A percentile compares a stretch with the other conserved stretches of the same genome.
phyloP scores from a whole-genome alignment of 2,888 invertebrate species.

The Piscicola geometra region DNA sequence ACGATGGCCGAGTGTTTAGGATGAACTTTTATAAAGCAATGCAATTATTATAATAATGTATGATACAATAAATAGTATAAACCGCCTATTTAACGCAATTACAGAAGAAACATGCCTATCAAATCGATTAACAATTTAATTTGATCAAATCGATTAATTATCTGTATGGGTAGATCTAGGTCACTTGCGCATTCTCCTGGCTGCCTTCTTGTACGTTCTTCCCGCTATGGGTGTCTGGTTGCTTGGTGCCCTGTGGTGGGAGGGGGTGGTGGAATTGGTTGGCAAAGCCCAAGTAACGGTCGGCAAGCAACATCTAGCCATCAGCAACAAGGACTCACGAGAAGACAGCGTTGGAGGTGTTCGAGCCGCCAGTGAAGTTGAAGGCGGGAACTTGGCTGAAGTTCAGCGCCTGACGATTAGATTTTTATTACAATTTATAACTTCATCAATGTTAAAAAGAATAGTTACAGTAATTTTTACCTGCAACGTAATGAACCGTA shows the following conservation, averaged over 20 bases:
- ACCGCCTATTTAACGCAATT: background rate
- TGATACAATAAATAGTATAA: background rate
- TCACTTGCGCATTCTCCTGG: slow-evolving; percentile 15
- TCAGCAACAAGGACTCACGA: background rate
- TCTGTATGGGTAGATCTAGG: too few species aligned
- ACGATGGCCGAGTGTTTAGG: too few species aligned
- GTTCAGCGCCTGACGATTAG: too few species aligned
- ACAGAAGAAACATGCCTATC: background rate
- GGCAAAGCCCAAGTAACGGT: too few species aligned
- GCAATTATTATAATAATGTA: background rate
- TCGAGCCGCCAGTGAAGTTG: background rate
- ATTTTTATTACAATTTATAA: too few species aligned
- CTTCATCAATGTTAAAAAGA: too few species aligned
- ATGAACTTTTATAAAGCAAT: background rate
- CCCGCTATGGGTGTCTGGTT: background rate
- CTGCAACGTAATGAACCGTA: too few species aligned
- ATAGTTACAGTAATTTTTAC: too few species aligned
- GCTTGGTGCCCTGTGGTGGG: background rate
- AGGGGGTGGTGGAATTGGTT: too few species aligned
- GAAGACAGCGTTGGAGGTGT: slow-evolving; percentile 6
- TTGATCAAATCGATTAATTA: background rate
- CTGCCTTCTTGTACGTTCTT: slow-evolving; percentile 1
- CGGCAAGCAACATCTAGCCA: background rate
- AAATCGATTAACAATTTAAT: background rate
- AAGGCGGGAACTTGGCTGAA: slow-evolving; percentile 11